Base-by-base conservation (phyloP, 2,113 vertebrate genomes). In the Aspiorhynchus laticeps region DNA sequence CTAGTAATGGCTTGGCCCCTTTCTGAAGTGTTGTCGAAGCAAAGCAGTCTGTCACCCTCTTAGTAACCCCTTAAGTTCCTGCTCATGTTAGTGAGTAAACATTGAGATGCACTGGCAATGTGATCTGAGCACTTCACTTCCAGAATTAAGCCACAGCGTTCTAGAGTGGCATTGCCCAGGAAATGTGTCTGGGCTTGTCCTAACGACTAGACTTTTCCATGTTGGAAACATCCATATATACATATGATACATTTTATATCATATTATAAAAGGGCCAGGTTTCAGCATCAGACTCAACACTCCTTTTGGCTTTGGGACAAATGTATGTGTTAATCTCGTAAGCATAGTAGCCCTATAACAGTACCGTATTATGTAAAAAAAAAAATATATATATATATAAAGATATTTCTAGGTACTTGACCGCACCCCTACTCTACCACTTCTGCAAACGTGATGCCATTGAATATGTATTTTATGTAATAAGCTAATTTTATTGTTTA, bases 1-100 rank as follows among this genome's bases (percentile, higher is more conserved):
- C 59, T 73, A 69, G 82, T 87, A 88, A 73, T 90, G n/a, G 83
- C 77, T 89, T 31, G 77, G 71, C 71, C 76, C 89, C 59, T 67
- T 83, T 90, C 28, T 89, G 84, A 85, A 89, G 59, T 0, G 0
- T 67, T 87, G 61, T 74, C 83, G 84, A 90, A 91, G 84, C 83
- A 91, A 87, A 88, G 65, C 82, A 84, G 84, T 85, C 43, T 88
- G 86, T 83, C 91, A 81, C 67, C 56, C 76, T 89, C 90, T 89
- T 80, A 24, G 51, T 91, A 87, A 91, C 46, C 86, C 86, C 91
- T 36, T 0, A 61, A 78, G 83, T 90, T 92, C 71, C 26, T 87
- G 88, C 91, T 87, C 36, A 85, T 87, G 86, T 85, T 73, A 71
- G 61, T 91, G 89, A n/a, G 59, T 88, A 80, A 94, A 92, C 78